A percentile compares a stretch with the other conserved stretches of the same genome.
Conservation (phyloP, 2,113 vertebrate species). For the Cichladusa arquata region DNA sequence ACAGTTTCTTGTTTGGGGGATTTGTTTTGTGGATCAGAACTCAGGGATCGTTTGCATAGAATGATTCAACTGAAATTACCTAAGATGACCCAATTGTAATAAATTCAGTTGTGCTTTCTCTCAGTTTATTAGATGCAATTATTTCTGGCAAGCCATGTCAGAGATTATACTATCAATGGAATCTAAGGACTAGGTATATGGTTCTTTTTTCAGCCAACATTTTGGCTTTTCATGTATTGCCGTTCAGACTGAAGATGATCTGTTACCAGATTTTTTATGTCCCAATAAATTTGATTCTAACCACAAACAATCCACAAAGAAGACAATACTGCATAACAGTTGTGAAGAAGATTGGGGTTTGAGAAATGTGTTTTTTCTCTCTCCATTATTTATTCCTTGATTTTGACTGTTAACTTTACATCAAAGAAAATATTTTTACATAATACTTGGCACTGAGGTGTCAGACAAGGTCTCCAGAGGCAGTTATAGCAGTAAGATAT, state of each 20-base stretch:
- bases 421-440: neutral
- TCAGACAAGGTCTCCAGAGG: neutral
- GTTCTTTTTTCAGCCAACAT: neutral
- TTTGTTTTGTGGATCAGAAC: neutral
- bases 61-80: neutral
- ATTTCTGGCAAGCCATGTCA: neutral
- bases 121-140: neutral
- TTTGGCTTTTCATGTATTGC: neutral
- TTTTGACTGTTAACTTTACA: neutral
- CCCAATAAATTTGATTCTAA: neutral
- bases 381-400: neutral
- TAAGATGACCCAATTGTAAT: neutral
- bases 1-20: neutral
- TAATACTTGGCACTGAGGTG: neutral
- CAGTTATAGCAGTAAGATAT: neutral
- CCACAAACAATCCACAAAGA: neutral
- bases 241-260: neutral
- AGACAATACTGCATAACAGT: neutral
- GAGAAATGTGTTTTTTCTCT: neutral
- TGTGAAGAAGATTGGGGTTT: neutral
- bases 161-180: neutral
- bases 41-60: neutral
- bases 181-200: neutral
- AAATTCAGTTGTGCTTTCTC: neutral
- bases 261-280: neutral